Evolutionary conservation across 2,113 vertebrate genomes (phyloP).

Genomic region (Corythaixoides concolor): DNA sequence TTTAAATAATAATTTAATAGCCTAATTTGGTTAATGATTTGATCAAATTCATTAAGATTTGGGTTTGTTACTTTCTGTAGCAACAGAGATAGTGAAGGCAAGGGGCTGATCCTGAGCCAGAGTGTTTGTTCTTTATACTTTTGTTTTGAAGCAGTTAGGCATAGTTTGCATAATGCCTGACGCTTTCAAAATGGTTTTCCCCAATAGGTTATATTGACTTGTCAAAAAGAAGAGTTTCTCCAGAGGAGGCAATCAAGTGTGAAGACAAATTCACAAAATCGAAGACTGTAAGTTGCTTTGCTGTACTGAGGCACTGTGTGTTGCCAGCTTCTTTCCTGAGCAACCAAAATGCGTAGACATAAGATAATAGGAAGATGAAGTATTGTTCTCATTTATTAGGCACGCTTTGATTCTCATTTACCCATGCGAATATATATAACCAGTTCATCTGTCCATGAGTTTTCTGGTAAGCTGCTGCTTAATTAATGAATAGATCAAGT

Average conservation of each 20-base stretch:
- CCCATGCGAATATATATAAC: not conserved
- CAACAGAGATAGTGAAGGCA: not conserved
- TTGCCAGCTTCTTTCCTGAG: not conserved
- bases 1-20: not conserved
- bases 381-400: not conserved
- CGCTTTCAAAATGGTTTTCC: not conserved
- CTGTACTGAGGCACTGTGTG: not conserved
- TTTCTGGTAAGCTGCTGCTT: not conserved
- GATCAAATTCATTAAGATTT: not conserved
- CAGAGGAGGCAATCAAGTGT: conserved; percentile 98
- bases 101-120: not conserved
- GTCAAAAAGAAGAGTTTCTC: conserved; percentile 98
- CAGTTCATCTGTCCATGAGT: not conserved
- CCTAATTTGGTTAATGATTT: not conserved
- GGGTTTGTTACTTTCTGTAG: not conserved
- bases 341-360: not conserved
- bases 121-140: not conserved
- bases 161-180: not conserved
- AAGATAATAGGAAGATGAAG: not conserved
- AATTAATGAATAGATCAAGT: not conserved
- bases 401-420: not conserved
- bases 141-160: not conserved
- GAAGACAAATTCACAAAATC: conserved; percentile 99
- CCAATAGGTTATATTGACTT: conserved; percentile 93
- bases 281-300: conserved; percentile 88